phyloP scores from a whole-genome alignment of 2,797 vertebrate genomes.

The Myripristis jacobus region DNA sequence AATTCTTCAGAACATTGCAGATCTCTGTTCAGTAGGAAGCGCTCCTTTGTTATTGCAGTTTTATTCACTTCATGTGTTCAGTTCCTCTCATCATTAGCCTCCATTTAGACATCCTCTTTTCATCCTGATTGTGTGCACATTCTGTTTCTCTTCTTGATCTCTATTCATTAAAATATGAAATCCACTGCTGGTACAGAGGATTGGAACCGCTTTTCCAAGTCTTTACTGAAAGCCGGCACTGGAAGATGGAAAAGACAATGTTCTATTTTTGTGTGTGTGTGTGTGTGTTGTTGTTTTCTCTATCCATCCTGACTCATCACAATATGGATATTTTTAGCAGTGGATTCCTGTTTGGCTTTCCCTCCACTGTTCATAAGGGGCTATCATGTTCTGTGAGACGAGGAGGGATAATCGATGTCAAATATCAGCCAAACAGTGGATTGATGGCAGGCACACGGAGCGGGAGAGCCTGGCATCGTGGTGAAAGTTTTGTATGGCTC shows the following conservation, averaged over 20 bases:
- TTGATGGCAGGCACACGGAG: constrained; percentile 27
- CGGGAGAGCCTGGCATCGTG: constrained; percentile 28
- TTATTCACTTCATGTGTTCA: constrained; percentile 31
- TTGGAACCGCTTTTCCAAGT: constrained; percentile 36
- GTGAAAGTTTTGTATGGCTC: not conserved
- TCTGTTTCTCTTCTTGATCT: constrained; percentile 14
- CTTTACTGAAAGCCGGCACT: constrained; percentile 45
- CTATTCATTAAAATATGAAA: constrained; percentile 52
- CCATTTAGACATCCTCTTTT: constrained; percentile 59
- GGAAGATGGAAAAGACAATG: constrained; percentile 57
- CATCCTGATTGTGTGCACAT: constrained; percentile 35
- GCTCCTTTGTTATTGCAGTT: constrained; percentile 39
- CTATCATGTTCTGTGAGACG: constrained; percentile 66
- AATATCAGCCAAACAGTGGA: constrained; percentile 44
- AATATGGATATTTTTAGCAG: constrained; percentile 78
- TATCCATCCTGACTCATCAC: constrained; percentile 78
- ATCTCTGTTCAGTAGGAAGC: constrained; percentile 5
- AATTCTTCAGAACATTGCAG: not conserved
- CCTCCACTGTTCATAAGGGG: constrained; percentile 44
- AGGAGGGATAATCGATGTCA: constrained; percentile 66
- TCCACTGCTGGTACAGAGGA: constrained; percentile 37
- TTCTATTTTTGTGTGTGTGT: constrained; percentile 57
- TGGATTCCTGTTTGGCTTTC: constrained; percentile 72
- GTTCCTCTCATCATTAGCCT: constrained; percentile 58
- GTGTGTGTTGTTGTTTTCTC: constrained; percentile 47